Percentiles rank a stretch among this genome's conserved stretches.
Conservation (phyloP, 2,888 invertebrate species). For the Catocala nupta region DNA sequence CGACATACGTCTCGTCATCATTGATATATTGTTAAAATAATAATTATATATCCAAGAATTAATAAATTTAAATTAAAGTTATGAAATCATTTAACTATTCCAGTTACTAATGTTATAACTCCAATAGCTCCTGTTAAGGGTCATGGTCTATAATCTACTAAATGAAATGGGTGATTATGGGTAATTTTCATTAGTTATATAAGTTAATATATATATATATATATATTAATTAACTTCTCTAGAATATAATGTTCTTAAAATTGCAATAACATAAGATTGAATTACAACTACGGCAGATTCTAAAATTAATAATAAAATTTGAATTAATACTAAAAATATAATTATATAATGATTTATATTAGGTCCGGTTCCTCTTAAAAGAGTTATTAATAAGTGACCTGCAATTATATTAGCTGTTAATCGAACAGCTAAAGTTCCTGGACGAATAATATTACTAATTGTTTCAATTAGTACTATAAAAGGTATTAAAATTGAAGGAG, state of each 20-base stretch:
- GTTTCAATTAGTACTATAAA: constrained; percentile 93
- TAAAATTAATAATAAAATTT: constrained; percentile 85
- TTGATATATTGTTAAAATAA: constrained; percentile 87
- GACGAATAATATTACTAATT: constrained; percentile 91
- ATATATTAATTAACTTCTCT: constrained; percentile 88
- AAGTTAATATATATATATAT: neutral
- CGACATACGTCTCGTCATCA: constrained; percentile 91
- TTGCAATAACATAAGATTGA: constrained; percentile 90
- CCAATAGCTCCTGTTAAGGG: constrained; percentile 88
- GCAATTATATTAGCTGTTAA: constrained; percentile 93
- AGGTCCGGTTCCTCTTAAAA: constrained; percentile 80
- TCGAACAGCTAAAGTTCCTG: constrained; percentile 90
- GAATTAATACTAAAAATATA: constrained; percentile 73
- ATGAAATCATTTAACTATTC: constrained; percentile 89
- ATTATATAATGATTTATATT: constrained; percentile 62
- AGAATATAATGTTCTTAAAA: constrained; percentile 89
- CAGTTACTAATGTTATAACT: constrained; percentile 85
- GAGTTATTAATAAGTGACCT: constrained; percentile 89
- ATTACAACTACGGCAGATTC: constrained; percentile 89
- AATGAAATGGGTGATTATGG: constrained; percentile 89
- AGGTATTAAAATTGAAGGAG: constrained; percentile 88
- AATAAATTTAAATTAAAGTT: constrained; percentile 84
- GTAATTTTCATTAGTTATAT: constrained; percentile 71
- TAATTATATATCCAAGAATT: constrained; percentile 79
- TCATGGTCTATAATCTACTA: constrained; percentile 90